These are phyloP conservation scores for Epinephelus moara DNA, from an alignment of 2,113 vertebrate species.

Conservation along the genomic window DNA sequence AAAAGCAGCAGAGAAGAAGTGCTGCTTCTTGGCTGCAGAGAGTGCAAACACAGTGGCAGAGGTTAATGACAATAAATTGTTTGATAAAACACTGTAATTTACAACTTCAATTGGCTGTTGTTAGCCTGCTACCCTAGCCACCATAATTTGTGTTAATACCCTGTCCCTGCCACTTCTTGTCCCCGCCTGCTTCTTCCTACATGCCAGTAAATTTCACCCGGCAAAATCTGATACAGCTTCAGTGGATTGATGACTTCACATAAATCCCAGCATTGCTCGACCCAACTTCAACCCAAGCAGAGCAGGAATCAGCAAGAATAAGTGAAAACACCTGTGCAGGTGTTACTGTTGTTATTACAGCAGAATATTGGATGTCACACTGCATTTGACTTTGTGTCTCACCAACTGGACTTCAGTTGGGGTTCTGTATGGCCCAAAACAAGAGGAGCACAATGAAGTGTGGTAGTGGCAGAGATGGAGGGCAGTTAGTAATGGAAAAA, in stretches of 20 bases:
- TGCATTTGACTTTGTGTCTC: slow-evolving; percentile 22
- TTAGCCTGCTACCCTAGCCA: neutral
- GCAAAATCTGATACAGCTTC: neutral
- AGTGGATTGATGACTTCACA: neutral
- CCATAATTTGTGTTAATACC: neutral
- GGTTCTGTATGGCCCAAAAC: neutral
- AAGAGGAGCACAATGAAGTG: slow-evolving; percentile 2
- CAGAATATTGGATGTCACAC: slow-evolving; percentile 7
- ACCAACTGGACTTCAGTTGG: neutral
- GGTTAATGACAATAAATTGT: neutral
- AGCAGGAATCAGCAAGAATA: neutral
- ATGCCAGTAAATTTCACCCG: neutral
- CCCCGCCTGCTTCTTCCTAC: neutral
- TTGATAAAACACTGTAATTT: neutral
- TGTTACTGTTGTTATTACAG: neutral
- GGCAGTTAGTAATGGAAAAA: slow-evolving; percentile 28
- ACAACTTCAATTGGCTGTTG: neutral
- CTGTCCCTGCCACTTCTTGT: neutral
- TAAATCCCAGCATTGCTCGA: neutral
- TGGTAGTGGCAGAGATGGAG: slow-evolving; percentile 23
- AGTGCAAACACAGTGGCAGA: neutral
- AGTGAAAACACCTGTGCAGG: neutral
- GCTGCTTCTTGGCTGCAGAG: neutral
- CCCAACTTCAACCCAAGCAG: neutral
- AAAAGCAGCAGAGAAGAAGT: neutral